phyloP scores from a whole-genome alignment of 2,888 invertebrate species.

The Hemicrepidius hirtus region DNA sequence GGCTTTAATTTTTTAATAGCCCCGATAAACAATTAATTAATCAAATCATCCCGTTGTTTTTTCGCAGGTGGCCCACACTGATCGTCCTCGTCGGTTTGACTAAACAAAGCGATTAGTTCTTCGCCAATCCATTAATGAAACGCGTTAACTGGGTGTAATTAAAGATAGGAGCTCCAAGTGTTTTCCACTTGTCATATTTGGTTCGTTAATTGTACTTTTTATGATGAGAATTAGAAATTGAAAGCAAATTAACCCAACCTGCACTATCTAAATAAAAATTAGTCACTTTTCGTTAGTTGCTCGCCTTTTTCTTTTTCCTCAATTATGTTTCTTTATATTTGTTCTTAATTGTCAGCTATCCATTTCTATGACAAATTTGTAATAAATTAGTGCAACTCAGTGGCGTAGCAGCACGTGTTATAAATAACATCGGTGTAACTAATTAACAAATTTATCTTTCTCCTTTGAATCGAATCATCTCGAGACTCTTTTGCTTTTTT shows the following conservation, averaged over 20 bases:
- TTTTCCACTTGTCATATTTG: constrained; percentile 18
- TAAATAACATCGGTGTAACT: too few relatives aligned
- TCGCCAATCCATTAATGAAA: constrained; percentile 20
- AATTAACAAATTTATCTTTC: too few relatives aligned
- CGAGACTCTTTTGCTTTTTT: too few relatives aligned
- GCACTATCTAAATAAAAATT: constrained; percentile 10
- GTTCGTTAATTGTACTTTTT: constrained; percentile 31
- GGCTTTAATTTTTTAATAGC: background rate
- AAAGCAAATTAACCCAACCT: constrained; percentile 22
- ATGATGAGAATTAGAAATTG: constrained; percentile 35
- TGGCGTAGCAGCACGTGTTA: too few relatives aligned
- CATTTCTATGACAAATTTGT: background rate
- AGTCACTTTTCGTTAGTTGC: constrained; percentile 10
- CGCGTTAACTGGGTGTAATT: constrained; percentile 15
- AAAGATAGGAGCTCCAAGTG: constrained; percentile 13
- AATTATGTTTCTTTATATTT: background rate
- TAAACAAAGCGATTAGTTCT: constrained; percentile 24
- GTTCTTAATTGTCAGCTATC: background rate
- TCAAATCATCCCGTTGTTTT: constrained; percentile 18
- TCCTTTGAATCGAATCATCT: too few relatives aligned
- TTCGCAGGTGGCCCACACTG: constrained; percentile 14
- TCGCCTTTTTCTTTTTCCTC: constrained; percentile 5
- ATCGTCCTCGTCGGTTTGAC: background rate
- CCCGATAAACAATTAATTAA: constrained; percentile 19
- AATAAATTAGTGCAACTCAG: background rate